A percentile compares a stretch with the other conserved stretches of the same genome.
Evolutionary conservation across 2,113 vertebrate species (phyloP).

Genomic region (Cynocephalus volans): DNA sequence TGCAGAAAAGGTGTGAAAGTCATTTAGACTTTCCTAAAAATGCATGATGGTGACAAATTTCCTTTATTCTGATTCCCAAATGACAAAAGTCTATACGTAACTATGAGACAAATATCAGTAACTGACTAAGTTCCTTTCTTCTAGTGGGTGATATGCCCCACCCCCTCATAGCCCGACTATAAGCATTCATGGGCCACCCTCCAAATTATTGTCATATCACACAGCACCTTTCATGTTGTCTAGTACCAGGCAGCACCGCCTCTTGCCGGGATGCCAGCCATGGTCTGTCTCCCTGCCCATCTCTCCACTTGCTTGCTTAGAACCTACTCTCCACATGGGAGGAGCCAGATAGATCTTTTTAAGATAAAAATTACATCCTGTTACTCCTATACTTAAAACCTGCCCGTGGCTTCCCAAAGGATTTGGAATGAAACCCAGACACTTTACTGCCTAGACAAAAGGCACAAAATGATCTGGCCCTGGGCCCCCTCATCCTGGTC

Average conservation of each 20-base stretch:
- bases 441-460: not conserved
- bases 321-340: not conserved
- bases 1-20: not conserved
- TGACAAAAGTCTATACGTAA: not conserved
- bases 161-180: not conserved
- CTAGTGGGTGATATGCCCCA: rapidly evolving
- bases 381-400: not conserved
- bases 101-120: not conserved
- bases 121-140: not conserved
- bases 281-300: not conserved
- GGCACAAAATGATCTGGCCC: not conserved
- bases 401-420: not conserved
- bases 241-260: no score
- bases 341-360: not conserved
- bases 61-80: not conserved
- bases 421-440: not conserved
- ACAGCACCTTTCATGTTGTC: not conserved
- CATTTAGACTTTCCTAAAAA: not conserved
- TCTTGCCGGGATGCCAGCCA: not conserved
- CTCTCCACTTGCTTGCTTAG: not conserved
- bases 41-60: not conserved
- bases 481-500: not conserved
- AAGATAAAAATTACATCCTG: not conserved
- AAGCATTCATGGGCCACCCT: not conserved
- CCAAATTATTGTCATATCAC: not conserved